These are phyloP conservation scores for Hydrochoerus hydrochaeris DNA, from an alignment of 2,113 vertebrate species.

Conservation along the genomic window DNA sequence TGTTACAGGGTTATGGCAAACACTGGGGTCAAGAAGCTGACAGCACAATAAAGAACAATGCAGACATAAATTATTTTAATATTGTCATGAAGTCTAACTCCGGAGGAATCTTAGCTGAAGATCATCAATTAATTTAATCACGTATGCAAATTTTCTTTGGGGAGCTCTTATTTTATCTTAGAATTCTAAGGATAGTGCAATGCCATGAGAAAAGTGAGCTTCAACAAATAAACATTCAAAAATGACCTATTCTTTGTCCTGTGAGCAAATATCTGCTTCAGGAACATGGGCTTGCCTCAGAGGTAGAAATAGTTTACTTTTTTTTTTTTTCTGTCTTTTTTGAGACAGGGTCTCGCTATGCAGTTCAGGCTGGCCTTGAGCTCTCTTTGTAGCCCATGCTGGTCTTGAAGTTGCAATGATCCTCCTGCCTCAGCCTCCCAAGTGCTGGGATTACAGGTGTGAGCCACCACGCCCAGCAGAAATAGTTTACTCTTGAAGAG, in stretches of 20 bases:
- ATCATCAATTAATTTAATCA: not conserved
- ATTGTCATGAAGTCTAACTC: not conserved
- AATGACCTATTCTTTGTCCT: not conserved
- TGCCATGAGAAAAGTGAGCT: not conserved
- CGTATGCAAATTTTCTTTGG: not conserved
- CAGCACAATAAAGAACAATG: not conserved
- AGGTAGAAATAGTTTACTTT: not conserved
- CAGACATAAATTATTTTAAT: not conserved
- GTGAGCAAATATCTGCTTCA: not conserved
- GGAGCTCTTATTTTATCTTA: not conserved
- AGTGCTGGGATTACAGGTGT: too few species aligned
- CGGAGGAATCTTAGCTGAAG: not conserved
- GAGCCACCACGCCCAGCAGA: too few species aligned
- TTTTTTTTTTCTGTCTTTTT: too few species aligned
- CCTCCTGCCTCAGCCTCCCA: too few species aligned
- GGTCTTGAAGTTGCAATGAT: too few species aligned
- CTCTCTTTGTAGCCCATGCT: too few species aligned
- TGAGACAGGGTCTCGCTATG: too few species aligned
- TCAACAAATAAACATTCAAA: not conserved
- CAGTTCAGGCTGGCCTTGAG: too few species aligned
- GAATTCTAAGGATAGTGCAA: not conserved
- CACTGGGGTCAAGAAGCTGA: not conserved
- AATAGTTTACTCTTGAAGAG: not conserved
- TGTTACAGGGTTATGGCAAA: not conserved
- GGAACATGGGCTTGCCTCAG: not conserved